Conservation (phyloP, 2,888 invertebrate genomes). For the Terebella lapidaria region DNA sequence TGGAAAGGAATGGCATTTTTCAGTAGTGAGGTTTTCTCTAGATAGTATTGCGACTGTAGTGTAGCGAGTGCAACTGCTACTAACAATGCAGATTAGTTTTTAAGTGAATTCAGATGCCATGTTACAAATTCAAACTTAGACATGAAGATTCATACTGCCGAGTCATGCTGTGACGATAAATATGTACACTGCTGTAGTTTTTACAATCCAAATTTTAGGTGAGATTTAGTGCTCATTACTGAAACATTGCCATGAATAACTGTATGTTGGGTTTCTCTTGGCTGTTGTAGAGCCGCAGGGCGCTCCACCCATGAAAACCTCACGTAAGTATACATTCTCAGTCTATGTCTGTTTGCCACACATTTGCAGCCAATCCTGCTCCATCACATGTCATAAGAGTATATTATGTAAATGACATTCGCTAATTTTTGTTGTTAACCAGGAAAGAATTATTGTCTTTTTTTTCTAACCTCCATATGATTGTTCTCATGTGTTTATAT, state of each 20-base stretch:
- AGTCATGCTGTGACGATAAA: not conserved
- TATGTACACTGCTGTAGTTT: not conserved
- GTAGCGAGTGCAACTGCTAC: too few species aligned
- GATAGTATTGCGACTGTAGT: too few species aligned
- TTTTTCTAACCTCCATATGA: not conserved
- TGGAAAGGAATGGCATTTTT: not conserved
- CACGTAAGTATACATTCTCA: conserved; percentile 13
- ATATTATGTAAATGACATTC: too few species aligned
- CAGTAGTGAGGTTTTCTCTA: too few species aligned
- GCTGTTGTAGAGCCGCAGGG: conserved; percentile 13
- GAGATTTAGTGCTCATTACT: too few species aligned
- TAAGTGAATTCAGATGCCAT: too few species aligned
- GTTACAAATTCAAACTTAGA: too few species aligned
- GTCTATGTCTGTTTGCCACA: not conserved
- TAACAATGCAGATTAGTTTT: too few species aligned
- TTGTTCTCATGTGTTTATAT: not conserved
- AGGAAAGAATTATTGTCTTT: not conserved
- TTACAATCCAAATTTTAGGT: too few species aligned
- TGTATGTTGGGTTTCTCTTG: not conserved
- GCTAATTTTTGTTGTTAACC: not conserved
- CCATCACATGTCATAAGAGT: too few species aligned
- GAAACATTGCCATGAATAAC: not conserved
- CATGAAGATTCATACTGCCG: too few species aligned
- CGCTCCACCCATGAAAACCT: conserved; percentile 18
- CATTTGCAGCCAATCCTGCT: not conserved